These are phyloP conservation scores for Anser cygnoides DNA, from an alignment of 2,113 vertebrate genomes.

Conservation along the genomic window DNA sequence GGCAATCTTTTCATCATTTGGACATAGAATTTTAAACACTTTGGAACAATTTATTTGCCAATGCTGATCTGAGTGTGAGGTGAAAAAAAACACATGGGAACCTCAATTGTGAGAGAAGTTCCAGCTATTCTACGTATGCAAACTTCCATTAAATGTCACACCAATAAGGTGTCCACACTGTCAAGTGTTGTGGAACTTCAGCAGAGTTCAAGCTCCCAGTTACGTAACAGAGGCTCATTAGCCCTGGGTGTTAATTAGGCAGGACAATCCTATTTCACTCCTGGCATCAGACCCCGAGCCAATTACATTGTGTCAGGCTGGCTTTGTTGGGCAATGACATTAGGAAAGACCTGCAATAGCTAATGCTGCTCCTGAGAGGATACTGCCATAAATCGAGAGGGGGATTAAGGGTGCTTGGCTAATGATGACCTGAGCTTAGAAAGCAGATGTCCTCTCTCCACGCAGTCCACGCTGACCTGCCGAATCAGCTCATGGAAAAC, in stretches of 20 bases:
- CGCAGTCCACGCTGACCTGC: conserved; percentile 88
- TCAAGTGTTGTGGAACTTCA: not conserved
- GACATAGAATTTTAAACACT: not conserved
- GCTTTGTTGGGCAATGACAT: not conserved
- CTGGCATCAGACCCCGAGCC: not conserved
- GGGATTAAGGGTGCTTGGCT: not conserved
- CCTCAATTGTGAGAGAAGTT: not conserved
- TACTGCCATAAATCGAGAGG: not conserved
- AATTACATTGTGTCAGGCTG: not conserved
- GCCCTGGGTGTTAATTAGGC: not conserved
- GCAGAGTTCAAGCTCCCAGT: not conserved
- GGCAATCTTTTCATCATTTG: not conserved
- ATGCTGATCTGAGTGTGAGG: not conserved
- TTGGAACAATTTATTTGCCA: not conserved
- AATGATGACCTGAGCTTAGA: conserved; percentile 86
- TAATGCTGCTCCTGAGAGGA: not conserved
- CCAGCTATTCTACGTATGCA: not conserved
- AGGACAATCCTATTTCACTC: not conserved
- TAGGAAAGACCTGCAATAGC: not conserved
- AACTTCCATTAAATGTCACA: not conserved
- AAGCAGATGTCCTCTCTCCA: conserved; percentile 88
- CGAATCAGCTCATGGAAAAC: conserved; percentile 91
- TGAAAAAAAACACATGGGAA: not conserved
- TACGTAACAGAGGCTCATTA: not conserved
- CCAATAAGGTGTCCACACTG: not conserved